Percentiles rank a stretch among this genome's conserved stretches.
phyloP scores from a whole-genome alignment of 2,888 invertebrate species.

The Cyrtodaria siliqua region DNA sequence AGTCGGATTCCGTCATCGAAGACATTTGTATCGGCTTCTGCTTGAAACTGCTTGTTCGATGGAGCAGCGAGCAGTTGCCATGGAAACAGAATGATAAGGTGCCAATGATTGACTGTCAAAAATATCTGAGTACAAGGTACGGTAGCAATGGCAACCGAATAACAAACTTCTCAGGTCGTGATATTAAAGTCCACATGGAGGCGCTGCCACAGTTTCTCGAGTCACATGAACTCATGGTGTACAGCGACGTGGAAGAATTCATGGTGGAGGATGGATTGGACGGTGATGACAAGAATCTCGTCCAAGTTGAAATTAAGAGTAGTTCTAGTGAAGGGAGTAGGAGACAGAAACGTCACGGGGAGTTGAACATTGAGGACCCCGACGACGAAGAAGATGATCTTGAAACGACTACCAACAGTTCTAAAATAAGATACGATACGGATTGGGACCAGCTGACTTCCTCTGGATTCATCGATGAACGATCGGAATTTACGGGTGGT shows the following conservation, averaged over 20 bases:
- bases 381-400: constrained; percentile 58
- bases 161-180: constrained; percentile 29
- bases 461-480: constrained; percentile 68
- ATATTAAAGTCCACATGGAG: constrained; percentile 43
- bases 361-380: constrained; percentile 58
- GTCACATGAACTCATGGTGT: constrained; percentile 63
- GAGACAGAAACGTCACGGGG: constrained; percentile 42
- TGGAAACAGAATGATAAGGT: constrained; percentile 57
- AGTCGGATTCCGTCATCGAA: constrained; percentile 60
- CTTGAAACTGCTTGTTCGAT: constrained; percentile 67
- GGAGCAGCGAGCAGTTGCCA: constrained; percentile 68
- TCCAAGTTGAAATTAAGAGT: constrained; percentile 52
- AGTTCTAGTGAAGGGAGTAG: constrained; percentile 43
- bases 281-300: constrained; percentile 31
- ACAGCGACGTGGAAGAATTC: constrained; percentile 64
- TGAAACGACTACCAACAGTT: constrained; percentile 51
- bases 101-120: constrained; percentile 56
- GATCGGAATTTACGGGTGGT: constrained; percentile 63
- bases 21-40: constrained; percentile 69
- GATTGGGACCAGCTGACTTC: constrained; percentile 67
- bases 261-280: constrained; percentile 47
- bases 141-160: constrained; percentile 29
- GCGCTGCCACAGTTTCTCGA: constrained; percentile 64
- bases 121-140: constrained; percentile 46
- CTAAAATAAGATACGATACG: constrained; percentile 44